Evolutionary conservation across 2,113 vertebrate species (phyloP).

Genomic region (Himantopus leucocephalus): DNA sequence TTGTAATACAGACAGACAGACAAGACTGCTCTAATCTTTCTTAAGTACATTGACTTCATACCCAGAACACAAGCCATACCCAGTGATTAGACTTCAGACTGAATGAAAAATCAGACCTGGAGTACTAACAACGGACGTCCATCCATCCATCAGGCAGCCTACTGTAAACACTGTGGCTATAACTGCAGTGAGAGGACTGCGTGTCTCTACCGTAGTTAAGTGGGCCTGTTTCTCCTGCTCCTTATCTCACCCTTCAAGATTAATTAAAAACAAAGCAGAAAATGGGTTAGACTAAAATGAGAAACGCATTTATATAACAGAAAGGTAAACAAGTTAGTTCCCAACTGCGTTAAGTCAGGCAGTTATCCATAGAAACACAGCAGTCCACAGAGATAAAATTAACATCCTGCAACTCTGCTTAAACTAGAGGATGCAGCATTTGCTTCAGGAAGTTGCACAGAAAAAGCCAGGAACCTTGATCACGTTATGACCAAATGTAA

Average conservation of each 20-base stretch:
- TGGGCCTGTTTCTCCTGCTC: background rate
- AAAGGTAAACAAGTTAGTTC: background rate
- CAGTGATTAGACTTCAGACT: background rate
- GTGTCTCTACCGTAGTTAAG: background rate
- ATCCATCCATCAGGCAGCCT: background rate
- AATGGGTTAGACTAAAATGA: background rate
- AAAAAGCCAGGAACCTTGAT: background rate
- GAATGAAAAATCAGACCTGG: too few species aligned
- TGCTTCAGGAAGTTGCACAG: background rate
- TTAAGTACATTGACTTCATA: background rate
- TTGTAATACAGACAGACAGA: background rate
- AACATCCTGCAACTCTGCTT: background rate
- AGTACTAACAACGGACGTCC: background rate
- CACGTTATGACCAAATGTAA: background rate
- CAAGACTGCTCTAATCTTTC: background rate
- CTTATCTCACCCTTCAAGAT: background rate
- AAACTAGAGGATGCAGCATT: rapidly evolving
- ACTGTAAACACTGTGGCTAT: rapidly evolving
- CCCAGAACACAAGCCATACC: background rate
- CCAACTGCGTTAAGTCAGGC: background rate
- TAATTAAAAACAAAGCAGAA: background rate
- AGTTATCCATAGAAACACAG: background rate
- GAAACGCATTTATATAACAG: rapidly evolving
- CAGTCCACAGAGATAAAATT: background rate
- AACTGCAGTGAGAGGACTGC: background rate